These are phyloP conservation scores for Anastatus disparis DNA, from an alignment of 1,140 invertebrate genomes.

Conservation along the genomic window DNA sequence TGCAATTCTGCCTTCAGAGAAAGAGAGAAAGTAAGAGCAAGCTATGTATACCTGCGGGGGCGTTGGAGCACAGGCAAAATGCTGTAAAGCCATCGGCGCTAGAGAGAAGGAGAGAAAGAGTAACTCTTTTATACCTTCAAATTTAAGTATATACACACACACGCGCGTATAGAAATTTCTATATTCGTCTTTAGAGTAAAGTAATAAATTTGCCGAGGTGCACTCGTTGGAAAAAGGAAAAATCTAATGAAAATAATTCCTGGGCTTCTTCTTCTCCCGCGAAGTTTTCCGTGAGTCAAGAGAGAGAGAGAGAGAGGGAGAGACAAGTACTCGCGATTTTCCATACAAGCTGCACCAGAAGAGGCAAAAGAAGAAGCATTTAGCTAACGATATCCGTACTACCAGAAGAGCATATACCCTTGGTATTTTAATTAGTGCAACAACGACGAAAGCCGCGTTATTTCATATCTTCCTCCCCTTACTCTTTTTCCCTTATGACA, in stretches of 20 bases:
- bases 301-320: not conserved
- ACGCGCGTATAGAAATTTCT: not conserved
- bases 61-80: not conserved
- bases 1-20: not conserved
- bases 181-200: slow-evolving; percentile 1
- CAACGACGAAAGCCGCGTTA: slow-evolving; percentile 47
- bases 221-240: slow-evolving; percentile 15
- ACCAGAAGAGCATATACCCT: slow-evolving; percentile 48
- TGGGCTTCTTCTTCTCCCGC: not conserved
- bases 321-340: slow-evolving; percentile 20
- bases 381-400: too few relatives aligned
- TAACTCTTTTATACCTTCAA: too few relatives aligned
- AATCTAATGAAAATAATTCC: slow-evolving; percentile 37
- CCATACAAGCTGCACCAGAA: too few relatives aligned
- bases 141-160: not conserved
- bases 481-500: slow-evolving; percentile 46
- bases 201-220: slow-evolving; percentile 37
- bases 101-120: too few relatives aligned
- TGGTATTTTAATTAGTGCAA: slow-evolving; percentile 63
- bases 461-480: slow-evolving; percentile 61
- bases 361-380: too few relatives aligned
- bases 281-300: not conserved
- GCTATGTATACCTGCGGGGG: not conserved
- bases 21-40: not conserved
- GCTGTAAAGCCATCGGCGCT: not conserved